phyloP scores from a whole-genome alignment of 2,888 invertebrate species.

The Tinea trinotella region DNA sequence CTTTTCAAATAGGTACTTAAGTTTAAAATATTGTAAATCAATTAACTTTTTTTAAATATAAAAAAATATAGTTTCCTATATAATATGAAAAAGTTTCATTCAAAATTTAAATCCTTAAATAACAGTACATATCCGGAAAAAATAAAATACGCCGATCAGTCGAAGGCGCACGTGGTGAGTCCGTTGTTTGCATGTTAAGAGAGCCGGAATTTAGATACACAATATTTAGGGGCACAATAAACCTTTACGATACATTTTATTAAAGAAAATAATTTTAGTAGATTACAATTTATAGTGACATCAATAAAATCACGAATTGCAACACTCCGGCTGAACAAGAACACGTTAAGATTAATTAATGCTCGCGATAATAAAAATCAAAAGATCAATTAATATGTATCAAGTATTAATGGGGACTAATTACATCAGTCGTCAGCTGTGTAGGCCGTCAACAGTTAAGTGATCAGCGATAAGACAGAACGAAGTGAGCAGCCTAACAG shows the following conservation, averaged over 20 bases:
- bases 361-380: slow-evolving; percentile 8
- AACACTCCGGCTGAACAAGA: not conserved
- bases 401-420: slow-evolving; percentile 41
- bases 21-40: too few species aligned
- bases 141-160: not conserved
- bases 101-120: too few species aligned
- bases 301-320: not conserved
- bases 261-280: not conserved
- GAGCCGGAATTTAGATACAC: slow-evolving; percentile 16
- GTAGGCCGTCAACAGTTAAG: slow-evolving; percentile 9
- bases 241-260: too few species aligned
- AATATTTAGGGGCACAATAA: not conserved
- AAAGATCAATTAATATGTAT: slow-evolving; percentile 42
- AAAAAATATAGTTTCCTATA: too few species aligned
- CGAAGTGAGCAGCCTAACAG: not conserved
- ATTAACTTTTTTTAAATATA: too few species aligned
- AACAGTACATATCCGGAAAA: slow-evolving; percentile 19
- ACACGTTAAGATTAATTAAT: not conserved
- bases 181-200: slow-evolving; percentile 21
- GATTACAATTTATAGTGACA: not conserved
- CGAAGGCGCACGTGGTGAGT: slow-evolving; percentile 15
- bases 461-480: slow-evolving; percentile 7
- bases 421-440: slow-evolving; percentile 33
- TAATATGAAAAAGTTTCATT: too few species aligned
- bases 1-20: too few species aligned